These are phyloP conservation scores for Alcedo quadribrachys DNA, from an alignment of 2,797 vertebrate species.

Conservation along the genomic window DNA sequence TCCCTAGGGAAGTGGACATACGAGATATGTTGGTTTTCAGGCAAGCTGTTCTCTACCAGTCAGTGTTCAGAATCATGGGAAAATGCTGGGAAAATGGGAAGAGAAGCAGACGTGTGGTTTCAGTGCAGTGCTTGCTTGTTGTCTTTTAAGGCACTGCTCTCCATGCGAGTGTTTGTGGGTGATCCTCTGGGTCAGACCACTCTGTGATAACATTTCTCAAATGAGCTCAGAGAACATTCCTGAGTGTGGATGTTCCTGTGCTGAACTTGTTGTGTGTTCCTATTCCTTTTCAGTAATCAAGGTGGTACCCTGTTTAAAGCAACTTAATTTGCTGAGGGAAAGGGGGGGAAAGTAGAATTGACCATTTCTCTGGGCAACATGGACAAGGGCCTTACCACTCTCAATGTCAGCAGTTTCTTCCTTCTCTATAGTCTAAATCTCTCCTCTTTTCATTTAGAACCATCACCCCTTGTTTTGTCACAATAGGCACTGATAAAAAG, in stretches of 20 bases:
- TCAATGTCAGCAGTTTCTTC: not conserved
- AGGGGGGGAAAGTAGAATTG: not conserved
- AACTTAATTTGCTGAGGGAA: not conserved
- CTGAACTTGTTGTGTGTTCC: not conserved
- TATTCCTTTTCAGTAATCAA: not conserved
- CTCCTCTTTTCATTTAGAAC: not conserved
- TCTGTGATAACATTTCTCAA: fast-evolving
- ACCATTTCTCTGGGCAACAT: not conserved
- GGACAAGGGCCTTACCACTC: not conserved
- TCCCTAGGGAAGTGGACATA: not conserved
- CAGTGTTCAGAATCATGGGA: not conserved
- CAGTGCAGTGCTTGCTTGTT: not conserved
- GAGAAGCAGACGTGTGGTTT: not conserved
- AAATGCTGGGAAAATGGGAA: not conserved
- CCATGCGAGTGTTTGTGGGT: not conserved
- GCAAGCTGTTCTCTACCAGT: not conserved
- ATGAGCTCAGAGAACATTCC: not conserved
- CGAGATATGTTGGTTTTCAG: not conserved
- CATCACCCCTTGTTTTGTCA: not conserved
- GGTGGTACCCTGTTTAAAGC: not conserved
- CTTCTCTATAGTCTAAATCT: not conserved
- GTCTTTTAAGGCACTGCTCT: not conserved
- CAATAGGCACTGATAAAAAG: not conserved
- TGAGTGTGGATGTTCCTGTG: not conserved
- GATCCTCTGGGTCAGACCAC: not conserved